Evolutionary conservation across 2,113 vertebrate species (phyloP), one percentile per base, ranked within the genome.

Genomic region (Mixornis gularis): DNA sequence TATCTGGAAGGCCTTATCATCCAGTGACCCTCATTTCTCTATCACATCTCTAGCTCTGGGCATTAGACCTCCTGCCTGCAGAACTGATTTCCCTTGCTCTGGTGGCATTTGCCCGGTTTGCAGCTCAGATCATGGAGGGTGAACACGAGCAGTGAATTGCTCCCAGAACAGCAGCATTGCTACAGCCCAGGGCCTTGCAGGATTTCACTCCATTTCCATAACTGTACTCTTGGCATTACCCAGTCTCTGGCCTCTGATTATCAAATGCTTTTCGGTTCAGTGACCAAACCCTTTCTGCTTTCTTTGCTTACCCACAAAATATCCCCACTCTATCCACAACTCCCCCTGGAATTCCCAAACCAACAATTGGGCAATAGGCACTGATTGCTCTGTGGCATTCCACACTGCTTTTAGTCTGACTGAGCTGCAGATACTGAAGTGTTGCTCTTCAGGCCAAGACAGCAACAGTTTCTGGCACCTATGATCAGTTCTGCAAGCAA

Each of bases 71-170:
- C 40, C 48, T 79, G 69, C 48, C 44, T 69, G 43, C 17, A 68
- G 59, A 76, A 6, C 30, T 53, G 25, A 21, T 79, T 79, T 62
- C 43, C 66, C 26, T 29, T 53, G 24, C 41, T 32, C 49, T 85
- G 51, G 46, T 82, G 85, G 63, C 14, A 2, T 17, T 48, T 64
- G 6, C 3, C 34, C 34, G 3, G 2, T 74, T 53, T 64, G 53
- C 34, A 72, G 51, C 18, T 41, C 29, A 9, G 30, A 6, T 63
- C 34, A 10, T 6, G 3, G 4, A 27, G n/a, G 16, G 9, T 58
- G 49, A 79, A 20, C 62, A 19, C 0, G 0, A 76, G 71, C 55
- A 70, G 51, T 0, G 5, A 66, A 36, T 13, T 58, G 7, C 34
- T 49, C 41, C 64, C 52, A 27, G n/a, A 68, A 5, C 62, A 51